Evolutionary conservation across 1,140 invertebrate genomes (phyloP).

Genomic region (Marisa cornuarietis): DNA sequence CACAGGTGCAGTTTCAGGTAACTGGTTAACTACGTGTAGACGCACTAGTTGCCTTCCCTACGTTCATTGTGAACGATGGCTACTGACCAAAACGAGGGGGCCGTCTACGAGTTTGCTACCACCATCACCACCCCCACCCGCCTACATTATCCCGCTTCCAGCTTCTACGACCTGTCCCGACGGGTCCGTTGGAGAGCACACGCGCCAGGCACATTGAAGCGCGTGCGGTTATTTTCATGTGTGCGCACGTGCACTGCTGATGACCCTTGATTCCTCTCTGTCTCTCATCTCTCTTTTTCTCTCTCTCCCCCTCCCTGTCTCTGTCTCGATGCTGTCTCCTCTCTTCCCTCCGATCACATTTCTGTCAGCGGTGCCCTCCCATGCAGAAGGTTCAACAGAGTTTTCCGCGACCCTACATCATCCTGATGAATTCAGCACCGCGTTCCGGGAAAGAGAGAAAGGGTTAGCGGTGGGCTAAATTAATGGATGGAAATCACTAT

Average conservation of each 20-base stretch:
- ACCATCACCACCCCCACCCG: neutral
- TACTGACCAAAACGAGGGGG: neutral
- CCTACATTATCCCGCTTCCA: too few species aligned
- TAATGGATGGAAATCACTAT: too few species aligned
- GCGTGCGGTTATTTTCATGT: constrained; percentile 27
- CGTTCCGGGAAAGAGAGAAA: too few species aligned
- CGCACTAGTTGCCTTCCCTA: too few species aligned
- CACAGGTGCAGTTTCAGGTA: too few species aligned
- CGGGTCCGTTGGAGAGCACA: constrained; percentile 2
- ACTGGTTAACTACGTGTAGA: too few species aligned
- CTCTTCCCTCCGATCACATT: neutral
- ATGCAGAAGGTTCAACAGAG: too few species aligned
- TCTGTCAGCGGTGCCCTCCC: neutral
- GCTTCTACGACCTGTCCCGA: neutral
- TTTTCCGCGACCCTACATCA: too few species aligned
- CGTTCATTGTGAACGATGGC: neutral
- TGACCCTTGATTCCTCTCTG: neutral
- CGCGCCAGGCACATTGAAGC: constrained; percentile 17
- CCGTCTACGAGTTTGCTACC: neutral
- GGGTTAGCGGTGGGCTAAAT: too few species aligned
- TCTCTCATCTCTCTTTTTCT: neutral
- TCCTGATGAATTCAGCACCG: too few species aligned
- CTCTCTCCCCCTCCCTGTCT: neutral
- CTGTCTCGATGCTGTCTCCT: neutral
- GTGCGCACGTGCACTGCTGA: constrained; percentile 25